Evolutionary conservation across 2,888 invertebrate species (phyloP), one percentile per base, ranked within the genome.

Genomic region (Pocota personata): DNA sequence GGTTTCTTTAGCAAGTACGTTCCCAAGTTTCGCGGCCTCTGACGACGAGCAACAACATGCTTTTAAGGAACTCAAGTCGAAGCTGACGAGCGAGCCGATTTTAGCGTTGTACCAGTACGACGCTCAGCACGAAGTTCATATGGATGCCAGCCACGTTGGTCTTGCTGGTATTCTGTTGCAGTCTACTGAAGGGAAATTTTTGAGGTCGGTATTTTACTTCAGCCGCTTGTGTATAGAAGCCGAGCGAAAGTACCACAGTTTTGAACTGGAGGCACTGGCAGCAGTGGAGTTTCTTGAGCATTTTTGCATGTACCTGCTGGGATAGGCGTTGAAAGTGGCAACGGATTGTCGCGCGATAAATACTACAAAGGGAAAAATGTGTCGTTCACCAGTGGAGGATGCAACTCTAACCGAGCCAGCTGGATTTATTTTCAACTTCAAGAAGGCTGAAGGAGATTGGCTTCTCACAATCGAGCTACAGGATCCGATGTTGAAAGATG

Each of bases 1-100:
- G 67, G 82, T 21, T 88, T 83, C 37, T 88, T 87, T 30, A 67
- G 87, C 35, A 88, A 87, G 58, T 83, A 82, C 14, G 82, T 88
- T 3, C 27, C 48, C 4, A 62, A 75, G 6, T 87, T 5, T 55
- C 87, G 1, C 21, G 69, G 8, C 87, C 87, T 19, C 19, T 87
- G 4, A 82, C 76, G 3, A 46, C 27, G 5, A 24, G n/a, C n/a
- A 55, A 46, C 0, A 82, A 87, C 3, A 60, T 87, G 1, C 77
- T n/a, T n/a, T n/a, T n/a, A 76, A 43, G 37, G 80, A 43, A 82
- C 86, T 69, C 43, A n/a, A n/a, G n/a, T n/a, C n/a, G n/a, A n/a
- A 79, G 19, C 35, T 62, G 7, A 21, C 58, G 12, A 87, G 87
- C 19, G 46, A 71, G 14, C 48, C 77, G 84, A 35, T 0, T 75